Percentiles rank a stretch among this genome's conserved stretches.
Evolutionary conservation across 2,888 invertebrate species (phyloP).

Genomic region (Nomada flava): DNA sequence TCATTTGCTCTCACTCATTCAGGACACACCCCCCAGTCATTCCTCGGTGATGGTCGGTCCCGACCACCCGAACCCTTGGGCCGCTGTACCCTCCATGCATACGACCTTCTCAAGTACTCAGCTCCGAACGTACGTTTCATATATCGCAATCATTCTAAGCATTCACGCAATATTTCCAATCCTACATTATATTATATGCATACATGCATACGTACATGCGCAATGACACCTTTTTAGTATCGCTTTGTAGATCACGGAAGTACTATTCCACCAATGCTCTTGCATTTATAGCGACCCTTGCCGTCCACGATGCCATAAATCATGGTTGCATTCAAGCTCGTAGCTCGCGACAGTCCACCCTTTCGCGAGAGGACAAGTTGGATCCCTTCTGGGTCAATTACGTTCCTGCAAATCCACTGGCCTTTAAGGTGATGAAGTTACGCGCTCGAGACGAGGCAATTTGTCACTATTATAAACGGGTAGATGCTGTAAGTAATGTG

Average conservation of each 20-base stretch:
- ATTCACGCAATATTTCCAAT: too few species aligned
- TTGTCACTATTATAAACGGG: constrained; percentile 13
- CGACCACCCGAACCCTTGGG: too few species aligned
- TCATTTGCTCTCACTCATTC: too few species aligned
- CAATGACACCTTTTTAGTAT: constrained; percentile 34
- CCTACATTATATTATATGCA: too few species aligned
- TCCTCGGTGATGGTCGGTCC: too few species aligned
- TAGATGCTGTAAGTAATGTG: not conserved
- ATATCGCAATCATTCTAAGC: too few species aligned
- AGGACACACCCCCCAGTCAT: too few species aligned
- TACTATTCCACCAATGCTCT: constrained; percentile 61
- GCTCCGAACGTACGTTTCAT: too few species aligned
- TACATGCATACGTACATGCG: not conserved
- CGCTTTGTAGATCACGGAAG: constrained; percentile 25
- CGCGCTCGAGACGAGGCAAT: constrained; percentile 18
- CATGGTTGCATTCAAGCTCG: constrained; percentile 70
- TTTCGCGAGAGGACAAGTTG: constrained; percentile 53
- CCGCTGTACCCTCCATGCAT: too few species aligned
- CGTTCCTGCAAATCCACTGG: constrained; percentile 47
- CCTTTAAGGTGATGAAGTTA: constrained; percentile 50
- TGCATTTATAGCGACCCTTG: constrained; percentile 66
- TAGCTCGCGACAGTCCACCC: constrained; percentile 54
- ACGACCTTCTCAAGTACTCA: too few species aligned
- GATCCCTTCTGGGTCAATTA: constrained; percentile 67
- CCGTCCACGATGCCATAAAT: constrained; percentile 71